Evolutionary conservation across 2,888 invertebrate species (phyloP), one percentile per base, ranked within the genome.

Genomic region (Diplolepis rosae): DNA sequence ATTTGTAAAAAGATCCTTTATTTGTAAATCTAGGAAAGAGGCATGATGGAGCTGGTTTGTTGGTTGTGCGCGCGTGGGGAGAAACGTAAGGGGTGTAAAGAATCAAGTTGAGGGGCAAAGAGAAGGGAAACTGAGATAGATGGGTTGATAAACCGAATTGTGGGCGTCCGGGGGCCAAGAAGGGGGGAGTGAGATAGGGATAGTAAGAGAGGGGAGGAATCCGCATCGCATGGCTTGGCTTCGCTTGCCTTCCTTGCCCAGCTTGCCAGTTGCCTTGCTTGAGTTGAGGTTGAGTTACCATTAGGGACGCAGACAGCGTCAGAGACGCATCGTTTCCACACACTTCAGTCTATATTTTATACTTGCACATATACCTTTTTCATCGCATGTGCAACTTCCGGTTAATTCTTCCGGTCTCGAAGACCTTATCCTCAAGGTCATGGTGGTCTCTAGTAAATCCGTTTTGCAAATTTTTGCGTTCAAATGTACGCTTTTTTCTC

Each of bases 231-330:
- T 24, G 35, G 56, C 32, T 61, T 45, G 18, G 45, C n/a, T n/a
- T n/a, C n/a, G n/a, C 24, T 45, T 15, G 45, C 45, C 7, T n/a
- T 45, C 45, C 15, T 6, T 74, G 76, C n/a, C n/a, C n/a, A n/a
- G n/a, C n/a, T n/a, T n/a, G n/a, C n/a, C n/a, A n/a, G n/a, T n/a
- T n/a, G n/a, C n/a, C n/a, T n/a, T n/a, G n/a, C n/a, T n/a, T n/a
- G n/a, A n/a, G n/a, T n/a, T 9, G n/a, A n/a, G n/a, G n/a, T n/a
- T 15, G 45, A 45, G 45, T 2, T 45, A 45, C 76, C 87, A 87
- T 86, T 87, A 86, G 84, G 82, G 81, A 84, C 80, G 81, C 82
- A 84, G 82, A 84, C 83, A 81, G 82, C 82, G 78, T 73, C 80
- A 78, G 78, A 76, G 81, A 82, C 83, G 82, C 85, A 81, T 85